phyloP scores from a whole-genome alignment of 2,888 invertebrate species.

The Apamea anceps region DNA sequence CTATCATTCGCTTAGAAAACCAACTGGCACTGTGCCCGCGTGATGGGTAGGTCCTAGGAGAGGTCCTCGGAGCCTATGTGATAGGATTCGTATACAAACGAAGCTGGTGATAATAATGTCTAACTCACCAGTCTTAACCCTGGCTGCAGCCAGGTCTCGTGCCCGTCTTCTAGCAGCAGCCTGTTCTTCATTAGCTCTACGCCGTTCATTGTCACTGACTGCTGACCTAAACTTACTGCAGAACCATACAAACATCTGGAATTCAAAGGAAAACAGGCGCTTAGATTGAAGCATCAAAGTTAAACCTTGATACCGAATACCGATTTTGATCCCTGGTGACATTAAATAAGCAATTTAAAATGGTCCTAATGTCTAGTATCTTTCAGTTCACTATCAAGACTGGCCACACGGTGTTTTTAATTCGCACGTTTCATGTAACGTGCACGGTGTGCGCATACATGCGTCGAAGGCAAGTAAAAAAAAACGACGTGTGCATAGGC shows the following conservation, averaged over 20 bases:
- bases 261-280: not conserved
- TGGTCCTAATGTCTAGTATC: too few species aligned
- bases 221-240: slow-evolving; percentile 96
- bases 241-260: slow-evolving; percentile 93
- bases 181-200: slow-evolving; percentile 96
- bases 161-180: slow-evolving; percentile 93
- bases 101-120: not conserved
- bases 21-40: too few species aligned
- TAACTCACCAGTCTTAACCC: slow-evolving; percentile 74
- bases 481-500: not conserved
- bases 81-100: not conserved
- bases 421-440: too few species aligned
- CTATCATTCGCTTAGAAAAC: too few species aligned
- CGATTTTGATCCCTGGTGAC: not conserved
- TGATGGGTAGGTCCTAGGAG: too few species aligned
- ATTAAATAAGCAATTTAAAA: not conserved
- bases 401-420: too few species aligned
- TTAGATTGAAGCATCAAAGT: not conserved
- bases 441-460: too few species aligned
- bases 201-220: slow-evolving; percentile 95
- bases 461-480: too few species aligned
- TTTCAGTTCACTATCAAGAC: too few species aligned
- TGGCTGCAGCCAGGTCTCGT: slow-evolving; percentile 84
- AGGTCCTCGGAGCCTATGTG: too few species aligned
- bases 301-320: not conserved